Evolutionary conservation across 2,888 invertebrate species (phyloP), one percentile per base, ranked within the genome.

Genomic region (Aphelenchoides bicaudatus): DNA sequence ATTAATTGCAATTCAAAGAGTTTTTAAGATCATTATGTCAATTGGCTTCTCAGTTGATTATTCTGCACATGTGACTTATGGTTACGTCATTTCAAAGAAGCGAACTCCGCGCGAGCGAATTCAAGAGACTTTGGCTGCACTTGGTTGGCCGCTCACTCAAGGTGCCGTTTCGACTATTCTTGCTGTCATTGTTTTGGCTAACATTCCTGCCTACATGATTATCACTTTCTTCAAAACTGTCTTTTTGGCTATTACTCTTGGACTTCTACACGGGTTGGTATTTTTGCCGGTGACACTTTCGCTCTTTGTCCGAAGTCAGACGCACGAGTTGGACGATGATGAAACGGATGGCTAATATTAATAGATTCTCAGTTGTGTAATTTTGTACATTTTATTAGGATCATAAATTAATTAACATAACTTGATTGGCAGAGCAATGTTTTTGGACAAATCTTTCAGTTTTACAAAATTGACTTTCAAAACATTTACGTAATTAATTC

Each of bases 41-140:
- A 91, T 93, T 62, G 93, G 92, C 53, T 93, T 92, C 82, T 90
- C 90, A 5, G 91, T 93, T 0, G 92, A 93, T 78, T 93, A 91
- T 80, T 90, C 91, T 0, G 92, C 91, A 13, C 78, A 78, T 59
- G 76, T 78, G 48, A 77, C 78, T 4, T 79, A 78, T 60, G 79
- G 79, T 10, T 78, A 78, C 59, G 78, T 78, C 3, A 67, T 71
- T 8, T 74, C 75, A 10, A 55, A 64, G 2, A 55, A 64, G 29
- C 27, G 50, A n/a, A 49, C 56, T 1, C 68, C 77, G 0, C 51
- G 58, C 3, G 71, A 71, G 23, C 66, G 68, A 55, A 89, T 91
- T 1, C 86, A 86, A 66, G 89, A 90, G 78, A 88, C 90, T 55
- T 83, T 92, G 0, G 90, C 90, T 78, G 88, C 90, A 0, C 82